These are phyloP conservation scores for Penaeus chinensis DNA, from an alignment of 1,140 invertebrate species.

Conservation along the genomic window DNA sequence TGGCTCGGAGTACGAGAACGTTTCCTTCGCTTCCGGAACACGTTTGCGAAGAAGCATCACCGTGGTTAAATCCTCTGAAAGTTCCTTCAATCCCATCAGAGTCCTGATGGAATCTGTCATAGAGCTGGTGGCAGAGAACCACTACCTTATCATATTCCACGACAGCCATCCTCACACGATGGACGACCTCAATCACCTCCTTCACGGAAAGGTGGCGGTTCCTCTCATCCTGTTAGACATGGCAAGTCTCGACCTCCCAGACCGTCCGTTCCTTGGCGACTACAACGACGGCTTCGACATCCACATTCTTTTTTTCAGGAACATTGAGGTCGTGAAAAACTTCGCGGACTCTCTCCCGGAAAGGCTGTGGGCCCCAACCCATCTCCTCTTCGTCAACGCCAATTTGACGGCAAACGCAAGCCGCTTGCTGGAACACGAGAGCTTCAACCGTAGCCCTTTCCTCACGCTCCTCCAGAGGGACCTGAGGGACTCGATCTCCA, in stretches of 20 bases:
- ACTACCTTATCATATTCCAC: conserved; percentile 4
- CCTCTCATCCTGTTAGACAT: neutral
- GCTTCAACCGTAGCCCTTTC: conserved; percentile 10
- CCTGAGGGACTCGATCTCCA: neutral
- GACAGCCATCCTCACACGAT: neutral
- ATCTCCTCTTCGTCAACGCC: conserved; percentile 26
- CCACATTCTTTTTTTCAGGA: conserved; percentile 23
- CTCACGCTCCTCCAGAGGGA: conserved; percentile 22
- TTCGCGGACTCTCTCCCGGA: neutral
- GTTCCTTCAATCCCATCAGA: neutral
- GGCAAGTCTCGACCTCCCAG: too few relatives aligned
- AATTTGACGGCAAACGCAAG: neutral
- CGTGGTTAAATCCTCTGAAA: neutral
- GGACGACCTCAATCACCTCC: neutral
- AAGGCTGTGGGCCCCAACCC: neutral
- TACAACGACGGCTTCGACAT: conserved; percentile 25
- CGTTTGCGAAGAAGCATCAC: too few relatives aligned
- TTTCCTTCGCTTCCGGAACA: too few relatives aligned
- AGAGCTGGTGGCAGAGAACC: too few relatives aligned
- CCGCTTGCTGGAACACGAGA: neutral
- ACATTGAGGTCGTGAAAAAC: neutral
- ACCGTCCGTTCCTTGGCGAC: neutral
- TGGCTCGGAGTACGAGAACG: too few relatives aligned
- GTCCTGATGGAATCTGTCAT: neutral
- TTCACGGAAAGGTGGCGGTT: too few relatives aligned